phyloP scores from a whole-genome alignment of 2,797 vertebrate genomes.

The Simalia tracyae region DNA sequence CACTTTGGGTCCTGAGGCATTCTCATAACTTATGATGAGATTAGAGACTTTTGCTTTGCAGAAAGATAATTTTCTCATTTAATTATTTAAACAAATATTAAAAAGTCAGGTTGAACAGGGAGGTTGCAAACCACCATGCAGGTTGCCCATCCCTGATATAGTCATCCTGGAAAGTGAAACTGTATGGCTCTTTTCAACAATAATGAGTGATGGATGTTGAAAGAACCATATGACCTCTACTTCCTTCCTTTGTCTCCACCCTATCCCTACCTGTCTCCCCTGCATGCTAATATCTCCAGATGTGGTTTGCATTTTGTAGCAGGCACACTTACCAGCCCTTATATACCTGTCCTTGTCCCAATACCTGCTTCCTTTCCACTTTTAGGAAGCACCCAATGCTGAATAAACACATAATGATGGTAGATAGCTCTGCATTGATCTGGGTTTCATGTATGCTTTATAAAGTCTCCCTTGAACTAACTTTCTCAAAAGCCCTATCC shows the following conservation, averaged over 20 bases:
- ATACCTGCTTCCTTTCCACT: not conserved
- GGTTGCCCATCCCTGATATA: not conserved
- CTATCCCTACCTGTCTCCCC: not conserved
- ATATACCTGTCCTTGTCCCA: not conserved
- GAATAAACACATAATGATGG: not conserved
- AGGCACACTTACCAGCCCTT: not conserved
- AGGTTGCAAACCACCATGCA: not conserved
- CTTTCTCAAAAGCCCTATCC: not conserved
- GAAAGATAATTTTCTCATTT: not conserved
- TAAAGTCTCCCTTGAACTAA: not conserved
- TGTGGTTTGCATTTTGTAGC: not conserved
- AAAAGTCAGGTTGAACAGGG: not conserved
- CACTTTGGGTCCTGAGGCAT: not conserved
- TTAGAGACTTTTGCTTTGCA: not conserved
- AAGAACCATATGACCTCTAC: not conserved
- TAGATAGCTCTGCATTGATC: not conserved
- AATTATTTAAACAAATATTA: not conserved
- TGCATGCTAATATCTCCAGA: not conserved
- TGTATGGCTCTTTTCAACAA: not conserved
- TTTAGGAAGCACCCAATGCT: not conserved
- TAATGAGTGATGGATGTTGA: not conserved
- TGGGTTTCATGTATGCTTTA: not conserved
- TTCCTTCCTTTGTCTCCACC: not conserved
- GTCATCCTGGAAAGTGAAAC: not conserved
- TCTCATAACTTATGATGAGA: not conserved